Conservation (phyloP, 2,888 invertebrate species). For the Atethmia centrago region DNA sequence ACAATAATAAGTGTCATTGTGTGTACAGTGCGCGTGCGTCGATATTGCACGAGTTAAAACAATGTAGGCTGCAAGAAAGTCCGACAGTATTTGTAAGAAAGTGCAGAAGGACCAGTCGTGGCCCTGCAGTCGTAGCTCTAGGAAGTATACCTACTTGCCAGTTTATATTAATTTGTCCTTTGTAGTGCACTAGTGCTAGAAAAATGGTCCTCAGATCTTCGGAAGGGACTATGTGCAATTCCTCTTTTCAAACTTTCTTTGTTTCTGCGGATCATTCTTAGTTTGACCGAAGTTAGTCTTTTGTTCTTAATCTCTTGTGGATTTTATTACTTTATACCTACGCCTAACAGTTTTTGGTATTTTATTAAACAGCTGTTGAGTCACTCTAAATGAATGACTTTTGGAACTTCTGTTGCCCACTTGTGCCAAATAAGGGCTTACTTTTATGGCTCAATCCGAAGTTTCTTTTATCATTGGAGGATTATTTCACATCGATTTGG, state of each 20-base stretch:
- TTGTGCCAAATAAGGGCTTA: slow-evolving; percentile 25
- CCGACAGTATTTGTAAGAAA: slow-evolving; percentile 24
- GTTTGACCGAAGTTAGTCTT: not conserved
- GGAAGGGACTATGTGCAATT: not conserved
- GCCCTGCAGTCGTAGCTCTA: not conserved
- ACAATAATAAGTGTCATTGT: slow-evolving; percentile 39
- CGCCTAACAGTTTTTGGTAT: slow-evolving; percentile 65
- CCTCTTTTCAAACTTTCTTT: not conserved
- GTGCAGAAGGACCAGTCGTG: slow-evolving; percentile 21
- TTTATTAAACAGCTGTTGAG: slow-evolving; percentile 55
- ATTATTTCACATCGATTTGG: slow-evolving; percentile 32
- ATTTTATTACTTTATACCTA: slow-evolving; percentile 61
- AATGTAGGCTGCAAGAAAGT: slow-evolving; percentile 75
- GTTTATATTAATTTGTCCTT: not conserved
- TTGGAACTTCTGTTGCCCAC: slow-evolving; percentile 54
- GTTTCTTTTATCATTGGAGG: slow-evolving; percentile 19
- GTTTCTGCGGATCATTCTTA: too few species aligned
- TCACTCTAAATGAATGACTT: slow-evolving; percentile 42
- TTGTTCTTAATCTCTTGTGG: not conserved
- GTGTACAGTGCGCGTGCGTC: slow-evolving; percentile 57
- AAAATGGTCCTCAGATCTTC: not conserved
- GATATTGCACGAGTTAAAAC: slow-evolving; percentile 73
- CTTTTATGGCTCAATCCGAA: slow-evolving; percentile 48
- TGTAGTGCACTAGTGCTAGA: not conserved
- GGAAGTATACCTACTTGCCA: not conserved